These are phyloP conservation scores for Drosophila recens DNA, from an alignment of 2,888 invertebrate genomes.

Conservation along the genomic window DNA sequence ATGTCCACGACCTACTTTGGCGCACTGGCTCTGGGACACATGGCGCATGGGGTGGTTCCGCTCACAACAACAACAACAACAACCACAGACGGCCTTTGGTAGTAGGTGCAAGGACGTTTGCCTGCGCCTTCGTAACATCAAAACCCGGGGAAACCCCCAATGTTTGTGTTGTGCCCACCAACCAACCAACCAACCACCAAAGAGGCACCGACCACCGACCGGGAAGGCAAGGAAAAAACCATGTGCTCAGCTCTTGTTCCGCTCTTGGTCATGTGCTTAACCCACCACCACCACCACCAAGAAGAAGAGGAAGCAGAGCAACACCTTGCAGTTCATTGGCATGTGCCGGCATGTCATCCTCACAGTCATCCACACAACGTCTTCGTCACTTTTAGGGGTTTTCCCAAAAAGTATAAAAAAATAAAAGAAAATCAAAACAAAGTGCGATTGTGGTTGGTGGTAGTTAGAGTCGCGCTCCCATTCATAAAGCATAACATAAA, in stretches of 20 bases:
- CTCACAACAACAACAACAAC: constrained; percentile 65
- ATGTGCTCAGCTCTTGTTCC: constrained; percentile 51
- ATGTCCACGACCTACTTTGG: constrained; percentile 78
- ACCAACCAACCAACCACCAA: constrained; percentile 47
- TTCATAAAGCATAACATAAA: constrained; percentile 74
- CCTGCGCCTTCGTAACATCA: constrained; percentile 29
- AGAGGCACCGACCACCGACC: constrained; percentile 37
- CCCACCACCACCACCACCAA: constrained; percentile 54
- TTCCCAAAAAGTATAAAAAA: constrained; percentile 67
- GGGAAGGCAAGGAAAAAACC: constrained; percentile 24
- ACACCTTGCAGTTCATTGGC: constrained; percentile 66
- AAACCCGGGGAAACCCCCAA: constrained; percentile 66
- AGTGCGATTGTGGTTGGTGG: constrained; percentile 66
- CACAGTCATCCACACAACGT: constrained; percentile 65
- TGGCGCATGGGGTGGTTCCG: constrained; percentile 81
- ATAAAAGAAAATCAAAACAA: constrained; percentile 68
- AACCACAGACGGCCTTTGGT: constrained; percentile 57
- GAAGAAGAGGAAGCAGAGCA: constrained; percentile 13
- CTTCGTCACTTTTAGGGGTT: constrained; percentile 80
- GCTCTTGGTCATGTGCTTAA: constrained; percentile 71
- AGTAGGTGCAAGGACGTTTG: constrained; percentile 79
- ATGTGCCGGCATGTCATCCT: constrained; percentile 81
- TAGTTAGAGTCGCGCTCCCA: constrained; percentile 77
- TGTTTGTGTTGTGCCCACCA: constrained; percentile 20
- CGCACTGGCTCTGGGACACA: constrained; percentile 75